These are phyloP conservation scores for Nemopilema nomurai DNA, from an alignment of 30 jellyfish, hydroid and myxozoan species.

Conservation along the genomic window DNA sequence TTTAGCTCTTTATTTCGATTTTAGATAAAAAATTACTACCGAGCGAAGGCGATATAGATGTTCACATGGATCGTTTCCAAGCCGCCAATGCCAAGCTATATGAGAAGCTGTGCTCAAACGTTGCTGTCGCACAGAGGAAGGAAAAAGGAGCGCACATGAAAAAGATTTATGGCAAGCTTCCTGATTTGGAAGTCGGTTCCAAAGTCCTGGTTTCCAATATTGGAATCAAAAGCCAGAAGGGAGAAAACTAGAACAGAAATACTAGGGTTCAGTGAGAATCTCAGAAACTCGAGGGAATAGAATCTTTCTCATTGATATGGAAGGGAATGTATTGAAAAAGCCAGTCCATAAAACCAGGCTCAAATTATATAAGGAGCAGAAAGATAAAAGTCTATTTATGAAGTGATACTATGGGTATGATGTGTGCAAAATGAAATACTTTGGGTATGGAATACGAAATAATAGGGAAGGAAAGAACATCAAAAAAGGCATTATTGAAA, in stretches of 20 bases:
- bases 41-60: background rate
- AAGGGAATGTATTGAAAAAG: background rate
- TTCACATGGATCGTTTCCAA: background rate
- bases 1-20: background rate
- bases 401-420: background rate
- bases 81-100: background rate
- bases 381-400: background rate
- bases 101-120: background rate
- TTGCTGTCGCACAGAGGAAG: background rate
- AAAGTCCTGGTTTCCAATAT: conserved; percentile 9
- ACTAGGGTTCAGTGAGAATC: background rate
- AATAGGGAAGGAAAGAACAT: background rate
- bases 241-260: conserved; percentile 11
- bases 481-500: background rate
- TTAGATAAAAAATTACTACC: background rate
- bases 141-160: background rate
- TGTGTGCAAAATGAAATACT: background rate
- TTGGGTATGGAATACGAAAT: background rate
- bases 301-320: conserved; percentile 7
- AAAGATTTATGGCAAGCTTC: background rate
- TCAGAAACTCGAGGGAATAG: background rate
- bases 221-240: conserved; percentile 14
- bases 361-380: background rate
- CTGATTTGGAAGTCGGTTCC: conserved; percentile 1
- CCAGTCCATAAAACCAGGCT: conserved; percentile 7